Evolutionary conservation across 1,140 invertebrate genomes (phyloP).

Genomic region (Pogonomyrmex californicus): DNA sequence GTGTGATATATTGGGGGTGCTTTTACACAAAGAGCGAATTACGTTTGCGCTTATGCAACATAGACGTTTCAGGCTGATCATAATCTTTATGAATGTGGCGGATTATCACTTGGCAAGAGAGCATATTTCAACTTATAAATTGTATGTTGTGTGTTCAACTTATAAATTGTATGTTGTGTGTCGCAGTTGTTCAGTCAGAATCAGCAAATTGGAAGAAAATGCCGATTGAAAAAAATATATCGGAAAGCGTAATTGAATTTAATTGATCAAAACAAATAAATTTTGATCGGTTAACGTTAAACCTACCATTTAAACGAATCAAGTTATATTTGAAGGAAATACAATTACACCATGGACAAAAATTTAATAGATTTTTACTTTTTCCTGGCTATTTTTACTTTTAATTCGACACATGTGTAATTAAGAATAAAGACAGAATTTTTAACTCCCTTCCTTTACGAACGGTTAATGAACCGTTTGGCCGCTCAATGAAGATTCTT

Average conservation of each 20-base stretch:
- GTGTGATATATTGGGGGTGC: conserved; percentile 50
- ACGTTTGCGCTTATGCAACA: conserved; percentile 37
- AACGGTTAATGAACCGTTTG: neutral
- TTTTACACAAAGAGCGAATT: conserved; percentile 56
- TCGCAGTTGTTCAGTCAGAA: neutral
- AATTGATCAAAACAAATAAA: neutral
- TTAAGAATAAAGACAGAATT: neutral
- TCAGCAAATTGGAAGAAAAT: neutral
- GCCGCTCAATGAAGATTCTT: neutral
- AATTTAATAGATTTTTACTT: neutral
- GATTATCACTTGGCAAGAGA: neutral
- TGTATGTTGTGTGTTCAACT: too few relatives aligned
- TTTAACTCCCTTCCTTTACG: neutral
- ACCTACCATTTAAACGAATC: neutral
- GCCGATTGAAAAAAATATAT: too few relatives aligned
- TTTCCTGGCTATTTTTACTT: neutral
- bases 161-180: too few relatives aligned
- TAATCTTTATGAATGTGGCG: conserved; percentile 15
- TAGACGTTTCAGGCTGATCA: conserved; percentile 12
- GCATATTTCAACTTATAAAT: neutral
- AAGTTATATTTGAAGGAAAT: neutral
- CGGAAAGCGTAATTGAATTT: neutral
- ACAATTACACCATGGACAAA: neutral
- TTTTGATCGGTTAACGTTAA: neutral
- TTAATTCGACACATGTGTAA: neutral